These are phyloP conservation scores for Halesus radiatus DNA, from an alignment of 1,140 invertebrate genomes.

Conservation along the genomic window DNA sequence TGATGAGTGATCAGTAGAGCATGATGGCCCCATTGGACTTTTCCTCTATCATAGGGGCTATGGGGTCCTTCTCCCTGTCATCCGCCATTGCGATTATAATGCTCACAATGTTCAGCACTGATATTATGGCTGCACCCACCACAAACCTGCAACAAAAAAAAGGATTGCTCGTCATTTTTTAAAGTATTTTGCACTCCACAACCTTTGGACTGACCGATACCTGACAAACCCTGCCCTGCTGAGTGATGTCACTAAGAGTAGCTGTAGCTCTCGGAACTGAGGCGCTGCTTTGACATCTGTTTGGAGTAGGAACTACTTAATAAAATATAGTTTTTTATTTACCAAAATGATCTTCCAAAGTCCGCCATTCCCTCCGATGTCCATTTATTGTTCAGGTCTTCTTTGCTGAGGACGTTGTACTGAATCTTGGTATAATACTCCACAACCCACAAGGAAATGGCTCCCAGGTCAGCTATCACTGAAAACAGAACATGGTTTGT, in stretches of 20 bases:
- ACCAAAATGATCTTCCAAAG: slow-evolving; percentile 86
- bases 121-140: slow-evolving; percentile 78
- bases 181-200: too few species aligned
- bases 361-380: slow-evolving; percentile 77
- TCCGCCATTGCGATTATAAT: slow-evolving; percentile 81
- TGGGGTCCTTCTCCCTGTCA: slow-evolving; percentile 73
- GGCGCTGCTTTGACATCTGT: too few species aligned
- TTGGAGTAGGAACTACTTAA: too few species aligned
- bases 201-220: too few species aligned
- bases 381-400: slow-evolving; percentile 80
- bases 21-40: slow-evolving; percentile 89
- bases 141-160: slow-evolving; percentile 76
- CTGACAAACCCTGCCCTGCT: too few species aligned
- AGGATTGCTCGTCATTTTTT: too few species aligned
- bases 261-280: too few species aligned
- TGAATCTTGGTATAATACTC: slow-evolving; percentile 80
- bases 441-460: slow-evolving; percentile 76
- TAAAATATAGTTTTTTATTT: slow-evolving; percentile 51
- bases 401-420: slow-evolving; percentile 78
- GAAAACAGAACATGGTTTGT: slow-evolving; percentile 60
- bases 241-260: too few species aligned
- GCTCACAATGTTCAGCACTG: slow-evolving; percentile 82
- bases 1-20: slow-evolving; percentile 75
- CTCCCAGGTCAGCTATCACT: slow-evolving; percentile 78
- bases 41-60: slow-evolving; percentile 81